phyloP scores from a whole-genome alignment of 2,113 vertebrate genomes.

The Phalacrocorax pelagicus region DNA sequence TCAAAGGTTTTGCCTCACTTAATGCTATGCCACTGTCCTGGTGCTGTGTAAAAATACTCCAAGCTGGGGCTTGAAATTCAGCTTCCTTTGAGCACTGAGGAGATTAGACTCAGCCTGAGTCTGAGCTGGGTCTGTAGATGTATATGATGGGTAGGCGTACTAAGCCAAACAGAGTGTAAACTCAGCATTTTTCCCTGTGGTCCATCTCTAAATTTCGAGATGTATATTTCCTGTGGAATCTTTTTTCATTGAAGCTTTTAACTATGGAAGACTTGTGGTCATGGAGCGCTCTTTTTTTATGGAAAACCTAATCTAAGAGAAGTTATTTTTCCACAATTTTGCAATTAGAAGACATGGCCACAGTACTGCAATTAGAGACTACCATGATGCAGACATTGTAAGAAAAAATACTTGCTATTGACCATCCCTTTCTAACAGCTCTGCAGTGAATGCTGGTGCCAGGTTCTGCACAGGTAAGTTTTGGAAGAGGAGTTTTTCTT shows the following conservation, averaged over 20 bases:
- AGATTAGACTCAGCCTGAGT: not conserved
- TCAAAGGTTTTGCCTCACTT: not conserved
- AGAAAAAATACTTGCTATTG: constrained; percentile 5
- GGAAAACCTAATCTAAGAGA: not conserved
- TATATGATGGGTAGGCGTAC: not conserved
- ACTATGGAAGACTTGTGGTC: not conserved
- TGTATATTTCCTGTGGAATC: not conserved
- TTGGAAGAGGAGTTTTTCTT: not conserved
- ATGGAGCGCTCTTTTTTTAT: not conserved
- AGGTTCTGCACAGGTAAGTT: constrained; percentile 47
- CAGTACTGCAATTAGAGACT: not conserved
- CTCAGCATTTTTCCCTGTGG: not conserved
- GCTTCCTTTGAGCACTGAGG: not conserved
- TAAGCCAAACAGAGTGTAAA: not conserved
- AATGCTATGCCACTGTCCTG: not conserved
- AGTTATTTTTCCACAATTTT: not conserved
- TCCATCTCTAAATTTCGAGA: not conserved
- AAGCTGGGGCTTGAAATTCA: not conserved
- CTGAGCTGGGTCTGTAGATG: not conserved
- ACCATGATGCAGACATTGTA: not conserved
- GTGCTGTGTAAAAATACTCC: not conserved
- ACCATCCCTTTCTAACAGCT: constrained; percentile 21
- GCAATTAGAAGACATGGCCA: not conserved
- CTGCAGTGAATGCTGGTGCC: constrained; percentile 2
- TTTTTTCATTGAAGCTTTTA: not conserved